Evolutionary conservation across 2,797 vertebrate genomes (phyloP).

Genomic region (Chiloscyllium punctatum): DNA sequence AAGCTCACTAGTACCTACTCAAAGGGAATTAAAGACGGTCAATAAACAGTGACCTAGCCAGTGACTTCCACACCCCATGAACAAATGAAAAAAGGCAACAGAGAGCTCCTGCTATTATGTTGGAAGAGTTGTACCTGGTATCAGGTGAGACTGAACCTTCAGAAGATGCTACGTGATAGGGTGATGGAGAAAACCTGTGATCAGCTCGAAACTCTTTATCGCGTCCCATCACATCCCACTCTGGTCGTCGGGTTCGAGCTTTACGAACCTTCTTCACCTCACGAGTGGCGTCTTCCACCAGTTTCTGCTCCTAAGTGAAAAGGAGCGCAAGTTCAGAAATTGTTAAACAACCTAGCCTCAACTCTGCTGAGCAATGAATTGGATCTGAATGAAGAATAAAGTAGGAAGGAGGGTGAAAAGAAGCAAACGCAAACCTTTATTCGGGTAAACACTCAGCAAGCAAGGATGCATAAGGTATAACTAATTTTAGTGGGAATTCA

Average conservation of each 20-base stretch:
- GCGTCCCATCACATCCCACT: constrained; percentile 87
- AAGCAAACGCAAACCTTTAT: not conserved
- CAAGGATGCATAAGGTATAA: not conserved
- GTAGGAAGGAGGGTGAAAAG: not conserved
- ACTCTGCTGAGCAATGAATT: not conserved
- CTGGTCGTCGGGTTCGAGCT: constrained; percentile 81
- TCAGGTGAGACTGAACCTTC: constrained; percentile 85
- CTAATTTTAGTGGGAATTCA: not conserved
- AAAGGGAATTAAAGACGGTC: too few species aligned
- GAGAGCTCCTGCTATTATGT: not conserved
- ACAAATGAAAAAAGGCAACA: not conserved
- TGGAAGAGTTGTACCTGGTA: constrained; percentile 61
- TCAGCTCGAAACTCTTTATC: constrained; percentile 87
- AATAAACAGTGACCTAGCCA: too few species aligned
- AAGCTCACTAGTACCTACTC: too few species aligned
- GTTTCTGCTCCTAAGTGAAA: constrained; percentile 63
- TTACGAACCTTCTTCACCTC: constrained; percentile 90
- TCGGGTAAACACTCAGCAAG: not conserved
- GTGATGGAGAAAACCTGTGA: constrained; percentile 78
- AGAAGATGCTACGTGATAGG: constrained; percentile 83
- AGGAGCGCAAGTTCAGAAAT: not conserved
- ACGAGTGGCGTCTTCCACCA: constrained; percentile 75
- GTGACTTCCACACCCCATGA: too few species aligned
- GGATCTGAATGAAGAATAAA: not conserved
- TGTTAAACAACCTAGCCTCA: not conserved